Conservation (phyloP, 2,888 invertebrate species). For the Elysia crispata region DNA sequence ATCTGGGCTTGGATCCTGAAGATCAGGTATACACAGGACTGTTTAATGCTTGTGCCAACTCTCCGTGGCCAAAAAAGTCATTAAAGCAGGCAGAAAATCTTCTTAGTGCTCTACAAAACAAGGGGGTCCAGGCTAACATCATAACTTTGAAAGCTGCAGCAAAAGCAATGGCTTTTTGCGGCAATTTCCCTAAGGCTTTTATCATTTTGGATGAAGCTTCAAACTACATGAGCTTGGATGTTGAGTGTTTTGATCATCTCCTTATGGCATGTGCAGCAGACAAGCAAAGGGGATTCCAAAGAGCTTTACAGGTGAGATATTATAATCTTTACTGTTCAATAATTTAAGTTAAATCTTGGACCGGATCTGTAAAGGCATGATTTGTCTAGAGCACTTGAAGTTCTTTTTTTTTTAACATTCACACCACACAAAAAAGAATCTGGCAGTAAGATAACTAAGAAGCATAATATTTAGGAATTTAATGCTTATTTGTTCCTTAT, state of each 20-base stretch:
- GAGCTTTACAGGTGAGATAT: conserved; percentile 83
- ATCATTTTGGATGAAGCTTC: conserved; percentile 90
- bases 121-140: conserved; percentile 83
- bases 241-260: conserved; percentile 87
- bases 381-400: too few species aligned
- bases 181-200: conserved; percentile 88
- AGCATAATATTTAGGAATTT: too few species aligned
- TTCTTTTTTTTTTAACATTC: too few species aligned
- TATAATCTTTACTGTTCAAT: too few species aligned
- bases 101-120: conserved; percentile 84
- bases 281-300: conserved; percentile 87
- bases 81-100: conserved; percentile 84
- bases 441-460: too few species aligned
- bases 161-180: conserved; percentile 92
- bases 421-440: too few species aligned
- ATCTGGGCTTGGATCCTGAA: conserved; percentile 83
- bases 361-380: too few species aligned
- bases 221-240: conserved; percentile 74
- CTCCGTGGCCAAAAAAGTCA: conserved; percentile 83
- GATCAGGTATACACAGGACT: conserved; percentile 89
- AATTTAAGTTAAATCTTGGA: too few species aligned
- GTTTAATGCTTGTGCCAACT: conserved; percentile 92
- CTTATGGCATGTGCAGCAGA: conserved; percentile 91
- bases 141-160: conserved; percentile 93
- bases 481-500: too few species aligned